Conservation (phyloP, 2,113 vertebrate species). For the Eurystomus gularis region DNA sequence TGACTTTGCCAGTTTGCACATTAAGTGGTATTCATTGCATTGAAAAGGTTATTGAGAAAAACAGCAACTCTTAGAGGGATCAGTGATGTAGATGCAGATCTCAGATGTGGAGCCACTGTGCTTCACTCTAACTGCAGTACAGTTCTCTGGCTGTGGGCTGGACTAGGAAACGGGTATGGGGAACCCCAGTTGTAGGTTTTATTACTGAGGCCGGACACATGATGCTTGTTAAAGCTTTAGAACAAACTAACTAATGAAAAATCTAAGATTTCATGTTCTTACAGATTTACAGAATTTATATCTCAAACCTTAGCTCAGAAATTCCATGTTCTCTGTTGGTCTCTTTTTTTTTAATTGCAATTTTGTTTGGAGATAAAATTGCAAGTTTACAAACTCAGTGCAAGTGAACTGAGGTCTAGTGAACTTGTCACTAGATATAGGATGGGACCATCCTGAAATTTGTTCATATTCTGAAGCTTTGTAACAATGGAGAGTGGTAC, state of each 20-base stretch:
- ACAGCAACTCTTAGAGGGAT: background rate
- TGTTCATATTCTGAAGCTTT: background rate
- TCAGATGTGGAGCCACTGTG: background rate
- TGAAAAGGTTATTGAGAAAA: background rate
- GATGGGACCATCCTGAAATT: background rate
- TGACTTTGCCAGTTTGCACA: background rate
- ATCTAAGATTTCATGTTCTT: background rate
- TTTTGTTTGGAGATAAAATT: background rate
- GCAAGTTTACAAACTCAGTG: background rate
- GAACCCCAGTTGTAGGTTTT: background rate
- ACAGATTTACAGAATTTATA: background rate
- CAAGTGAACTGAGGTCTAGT: background rate
- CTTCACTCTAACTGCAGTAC: background rate
- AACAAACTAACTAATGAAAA: background rate
- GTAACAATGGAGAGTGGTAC: background rate
- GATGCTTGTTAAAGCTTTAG: background rate
- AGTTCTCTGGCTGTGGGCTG: background rate
- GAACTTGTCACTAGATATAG: background rate
- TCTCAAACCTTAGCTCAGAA: background rate
- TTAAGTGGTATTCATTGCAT: background rate
- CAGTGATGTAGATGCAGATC: background rate
- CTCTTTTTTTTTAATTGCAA: background rate
- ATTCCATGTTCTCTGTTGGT: background rate
- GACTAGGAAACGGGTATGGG: background rate
- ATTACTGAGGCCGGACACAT: accelerated